Base-by-base conservation (phyloP, 2,888 invertebrate species). In the Pomacea canaliculata region DNA sequence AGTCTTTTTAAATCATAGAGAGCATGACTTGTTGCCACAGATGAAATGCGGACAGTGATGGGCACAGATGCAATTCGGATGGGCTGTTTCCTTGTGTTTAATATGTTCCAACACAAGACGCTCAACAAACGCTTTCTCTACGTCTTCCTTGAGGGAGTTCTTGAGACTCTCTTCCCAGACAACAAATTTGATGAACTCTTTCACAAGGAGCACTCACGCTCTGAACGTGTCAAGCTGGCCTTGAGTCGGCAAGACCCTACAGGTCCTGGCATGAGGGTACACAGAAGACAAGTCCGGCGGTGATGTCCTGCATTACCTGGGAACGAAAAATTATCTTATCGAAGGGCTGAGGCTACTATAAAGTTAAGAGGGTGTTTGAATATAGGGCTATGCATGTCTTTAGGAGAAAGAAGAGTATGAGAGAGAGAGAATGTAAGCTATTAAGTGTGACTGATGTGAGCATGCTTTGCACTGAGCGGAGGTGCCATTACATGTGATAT, bases 11-110 rank as follows among this genome's bases (percentile, higher is more conserved):
- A 37, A 37, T 37, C 37, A 37, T 3, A 37, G 37, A 37, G 37
- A 37, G 37, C 37, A 37, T 56, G 51, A 56, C 16, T 56, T 56
- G 51, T 56, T 56, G 16, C 51, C 8, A 56, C 92, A 94, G 97
- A 97, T 91, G 97, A 98, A 90, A 91, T 98, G 78, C 94, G 95
- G 84, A 95, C 96, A 88, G 94, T 98, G 84, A 95, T 97, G 77
- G 97, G 97, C 1, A 95, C 95, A 67, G 96, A 97, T 88, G 96
- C 96, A 4, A 95, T 96, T 7, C 93, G 96, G 46, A 93, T 95
- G 83, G 97, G 97, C 8, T 92, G 96, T 19, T 92, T 96, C 74
- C 94, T 95, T 19, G 94, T 97, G 49, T 97, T 97, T 90, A 96
- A 96, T 87, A 93, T 97, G 85, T 95, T 97, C 85, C 97, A 97